Evolutionary conservation across 2,113 vertebrate genomes (phyloP), one percentile per base, ranked within the genome.

Genomic region (Ochotona curzoniae): DNA sequence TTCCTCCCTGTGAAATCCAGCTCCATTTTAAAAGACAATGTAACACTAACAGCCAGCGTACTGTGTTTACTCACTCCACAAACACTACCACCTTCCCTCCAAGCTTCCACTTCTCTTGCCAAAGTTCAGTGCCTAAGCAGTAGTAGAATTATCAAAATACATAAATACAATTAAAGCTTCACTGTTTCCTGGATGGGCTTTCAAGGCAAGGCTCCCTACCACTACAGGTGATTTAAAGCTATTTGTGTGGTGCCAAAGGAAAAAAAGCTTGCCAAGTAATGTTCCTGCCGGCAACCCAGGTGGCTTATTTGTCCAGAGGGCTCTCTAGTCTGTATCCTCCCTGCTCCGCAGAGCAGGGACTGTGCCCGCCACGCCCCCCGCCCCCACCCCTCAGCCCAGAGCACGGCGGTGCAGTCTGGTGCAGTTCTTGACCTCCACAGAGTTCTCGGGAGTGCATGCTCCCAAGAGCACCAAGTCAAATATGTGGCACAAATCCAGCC

Each of bases 291-390:
- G 87, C 81, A 92, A 87, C 70, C 90, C 96, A 96, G 86, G 63
- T 96, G 96, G 5, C 4, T 88, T 95, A 32, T 88, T 94, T 95
- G 75, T 60, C 85, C 67, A 94, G 95, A 94, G 38, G 79, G 32
- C 82, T 95, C 89, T 74, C 66, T 94, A 86, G 81, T 38, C 81
- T 69, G 88, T 78, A 61, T 61, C 87, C 35, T 35, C 30, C 38
- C 38, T 44, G 38, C 38, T 6, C 38, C 38, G 3, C 38, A 3
- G 6, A 6, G 38, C 3, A 44, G 38, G 38, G 38, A 44, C 38
- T 4, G 38, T 3, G 38, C 3, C 6, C 38, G 38, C 38, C 5
- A 12, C 9, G 8, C 28, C 51, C 28, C 28, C 57, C 26, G 1
- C 57, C 10, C 44, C 49, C 47, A 64, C 82, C 87, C 5, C 20